Evolutionary conservation across 2,797 vertebrate genomes (phyloP), one percentile per base, ranked within the genome.

Genomic region (Cyprinodon diabolis): DNA sequence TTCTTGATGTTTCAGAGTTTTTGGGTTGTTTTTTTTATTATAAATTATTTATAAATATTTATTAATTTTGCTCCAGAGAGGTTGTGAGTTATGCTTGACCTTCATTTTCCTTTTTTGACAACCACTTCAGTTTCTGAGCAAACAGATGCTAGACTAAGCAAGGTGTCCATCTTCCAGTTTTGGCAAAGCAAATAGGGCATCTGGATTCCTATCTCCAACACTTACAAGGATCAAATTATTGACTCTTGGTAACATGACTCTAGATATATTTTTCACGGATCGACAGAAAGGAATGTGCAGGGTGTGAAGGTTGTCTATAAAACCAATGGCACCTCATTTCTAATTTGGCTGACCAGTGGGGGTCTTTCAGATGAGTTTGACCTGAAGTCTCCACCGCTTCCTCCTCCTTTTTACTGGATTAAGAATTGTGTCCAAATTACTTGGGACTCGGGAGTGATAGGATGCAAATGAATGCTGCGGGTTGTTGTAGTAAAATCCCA

Each of bases 371-470:
- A 81, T 68, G 72, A 81, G 70, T 72, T 77, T 85, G 84, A 87
- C 88, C 82, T 86, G 75, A 87, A 85, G 80, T 86, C 86, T 78
- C 84, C 82, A 82, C 79, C 80, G 80, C 72, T 83, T 86, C 84
- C 83, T 87, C 85, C 75, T 86, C 82, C 85, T 83, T 89, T 89
- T 90, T 76, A 60, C 79, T 76, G 74, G 89, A 94, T 94, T 93
- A 93, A 92, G 91, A 93, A 94, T 95, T 90, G 91, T 91, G 92
- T 91, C 91, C 94, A 94, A 95, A 94, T 95, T 92, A 94, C 92
- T 94, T 94, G 93, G 92, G 91, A 94, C 92, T 94, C 93, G 93
- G 92, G 91, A 94, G 90, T 89, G 92, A 93, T 90, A 92, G 88
- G 89, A 94, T 95, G 92, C 92, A 90, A 94, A 92, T 94, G 90